A percentile compares a stretch with the other conserved stretches of the same genome.
Evolutionary conservation across 1,140 invertebrate genomes (phyloP).

Genomic region (Danaus plexippus): DNA sequence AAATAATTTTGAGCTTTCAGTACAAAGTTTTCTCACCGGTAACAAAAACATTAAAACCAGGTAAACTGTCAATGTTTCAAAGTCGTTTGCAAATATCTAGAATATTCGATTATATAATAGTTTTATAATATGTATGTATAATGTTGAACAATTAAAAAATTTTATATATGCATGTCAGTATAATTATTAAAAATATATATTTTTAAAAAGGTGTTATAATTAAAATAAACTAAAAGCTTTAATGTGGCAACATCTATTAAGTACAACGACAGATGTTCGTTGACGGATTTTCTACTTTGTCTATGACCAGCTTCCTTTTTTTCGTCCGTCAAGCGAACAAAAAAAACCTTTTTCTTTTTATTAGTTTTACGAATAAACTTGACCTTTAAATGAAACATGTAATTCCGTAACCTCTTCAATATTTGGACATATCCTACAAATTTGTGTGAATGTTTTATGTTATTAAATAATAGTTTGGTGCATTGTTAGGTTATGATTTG

Average conservation of each 20-base stretch:
- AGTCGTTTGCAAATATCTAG: constrained; percentile 5
- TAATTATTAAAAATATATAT: too few species aligned
- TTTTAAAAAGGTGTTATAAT: too few species aligned
- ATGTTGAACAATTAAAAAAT: too few species aligned
- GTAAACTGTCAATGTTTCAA: constrained; percentile 2
- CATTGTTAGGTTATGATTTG: constrained; percentile 44
- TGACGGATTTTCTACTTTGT: constrained; percentile 33
- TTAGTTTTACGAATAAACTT: constrained; percentile 38
- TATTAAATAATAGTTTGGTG: constrained; percentile 29
- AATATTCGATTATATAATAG: constrained; percentile 11
- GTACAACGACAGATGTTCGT: constrained; percentile 29
- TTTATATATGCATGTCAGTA: too few species aligned
- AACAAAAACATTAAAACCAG: too few species aligned
- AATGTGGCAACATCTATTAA: constrained; percentile 1
- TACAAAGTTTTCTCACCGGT: too few species aligned
- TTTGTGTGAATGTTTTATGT: constrained; percentile 35
- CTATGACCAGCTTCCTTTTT: constrained; percentile 59
- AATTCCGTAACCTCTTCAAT: constrained; percentile 25
- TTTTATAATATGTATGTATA: too few species aligned
- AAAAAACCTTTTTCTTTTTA: constrained; percentile 50
- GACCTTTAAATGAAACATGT: constrained; percentile 43
- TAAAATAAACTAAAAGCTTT: neutral
- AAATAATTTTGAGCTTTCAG: too few species aligned
- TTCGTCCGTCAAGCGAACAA: constrained; percentile 43
- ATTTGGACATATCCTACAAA: constrained; percentile 28